Percentiles rank a stretch among this genome's conserved stretches.
These are phyloP conservation scores for Apis florea DNA, from an alignment of 1,140 invertebrate genomes.

Conservation along the genomic window DNA sequence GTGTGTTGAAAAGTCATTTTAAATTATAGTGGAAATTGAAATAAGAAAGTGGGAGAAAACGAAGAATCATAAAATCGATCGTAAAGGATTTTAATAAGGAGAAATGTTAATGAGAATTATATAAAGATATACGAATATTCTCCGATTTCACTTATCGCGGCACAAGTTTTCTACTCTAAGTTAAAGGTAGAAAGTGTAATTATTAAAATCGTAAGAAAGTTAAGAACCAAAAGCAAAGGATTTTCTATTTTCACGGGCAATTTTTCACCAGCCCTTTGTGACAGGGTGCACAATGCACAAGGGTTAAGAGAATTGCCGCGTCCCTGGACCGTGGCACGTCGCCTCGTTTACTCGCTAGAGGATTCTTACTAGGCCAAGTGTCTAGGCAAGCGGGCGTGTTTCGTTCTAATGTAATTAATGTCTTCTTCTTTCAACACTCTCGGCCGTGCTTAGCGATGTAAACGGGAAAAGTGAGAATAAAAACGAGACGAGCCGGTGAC, in stretches of 20 bases:
- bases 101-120: too few relatives aligned
- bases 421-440: constrained; percentile 20
- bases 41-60: too few relatives aligned
- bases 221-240: neutral
- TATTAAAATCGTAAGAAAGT: neutral
- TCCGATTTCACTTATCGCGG: too few relatives aligned
- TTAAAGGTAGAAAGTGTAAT: too few relatives aligned
- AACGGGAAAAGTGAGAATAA: constrained; percentile 14
- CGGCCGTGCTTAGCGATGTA: constrained; percentile 12
- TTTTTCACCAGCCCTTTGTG: neutral
- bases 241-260: neutral
- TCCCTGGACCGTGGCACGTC: neutral
- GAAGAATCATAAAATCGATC: too few relatives aligned
- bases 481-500: constrained; percentile 7
- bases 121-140: too few relatives aligned
- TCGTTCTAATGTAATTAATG: constrained; percentile 41
- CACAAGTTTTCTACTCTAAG: too few relatives aligned
- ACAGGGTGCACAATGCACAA: constrained; percentile 12
- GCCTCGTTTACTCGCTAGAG: constrained; percentile 17
- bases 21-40: too few relatives aligned
- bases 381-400: constrained; percentile 17
- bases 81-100: too few relatives aligned
- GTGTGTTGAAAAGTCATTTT: too few relatives aligned
- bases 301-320: constrained; percentile 8
- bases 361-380: constrained; percentile 34